Conservation (phyloP, 2,797 vertebrate species). For the Mustela erminea region DNA sequence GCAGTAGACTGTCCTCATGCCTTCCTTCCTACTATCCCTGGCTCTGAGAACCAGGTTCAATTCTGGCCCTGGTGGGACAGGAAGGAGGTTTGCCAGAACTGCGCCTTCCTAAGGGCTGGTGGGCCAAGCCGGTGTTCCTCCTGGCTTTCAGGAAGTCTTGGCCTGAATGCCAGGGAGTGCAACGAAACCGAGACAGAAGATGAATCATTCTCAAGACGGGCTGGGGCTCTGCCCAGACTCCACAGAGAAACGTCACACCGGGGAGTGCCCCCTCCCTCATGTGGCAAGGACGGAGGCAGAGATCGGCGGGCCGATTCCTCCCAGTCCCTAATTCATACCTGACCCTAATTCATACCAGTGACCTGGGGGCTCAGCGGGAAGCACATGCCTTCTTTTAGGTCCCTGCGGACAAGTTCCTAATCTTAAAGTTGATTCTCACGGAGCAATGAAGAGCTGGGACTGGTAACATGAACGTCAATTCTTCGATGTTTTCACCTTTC, state of each 20-base stretch:
- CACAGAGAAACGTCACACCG: background rate
- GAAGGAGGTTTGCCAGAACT: background rate
- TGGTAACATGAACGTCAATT: background rate
- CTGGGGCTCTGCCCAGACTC: background rate
- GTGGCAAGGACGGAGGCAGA: background rate
- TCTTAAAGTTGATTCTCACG: background rate
- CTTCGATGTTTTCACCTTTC: background rate
- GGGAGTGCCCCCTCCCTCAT: too few relatives aligned
- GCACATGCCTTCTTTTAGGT: background rate
- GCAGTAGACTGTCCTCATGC: rapidly evolving
- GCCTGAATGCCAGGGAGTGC: background rate
- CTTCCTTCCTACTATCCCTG: background rate
- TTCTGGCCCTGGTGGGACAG: background rate
- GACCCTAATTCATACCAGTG: background rate
- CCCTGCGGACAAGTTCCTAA: background rate
- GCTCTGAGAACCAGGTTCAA: background rate
- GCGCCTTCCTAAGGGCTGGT: background rate
- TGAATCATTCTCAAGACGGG: background rate
- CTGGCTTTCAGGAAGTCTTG: background rate
- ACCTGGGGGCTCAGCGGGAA: background rate
- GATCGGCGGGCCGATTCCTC: background rate
- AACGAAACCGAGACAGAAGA: background rate
- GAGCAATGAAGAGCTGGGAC: background rate
- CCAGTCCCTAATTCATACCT: background rate
- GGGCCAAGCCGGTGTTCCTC: background rate